Evolutionary conservation across 1,140 invertebrate species (phyloP), one percentile per base, ranked within the genome.

Genomic region (Bathynomus jamesi): DNA sequence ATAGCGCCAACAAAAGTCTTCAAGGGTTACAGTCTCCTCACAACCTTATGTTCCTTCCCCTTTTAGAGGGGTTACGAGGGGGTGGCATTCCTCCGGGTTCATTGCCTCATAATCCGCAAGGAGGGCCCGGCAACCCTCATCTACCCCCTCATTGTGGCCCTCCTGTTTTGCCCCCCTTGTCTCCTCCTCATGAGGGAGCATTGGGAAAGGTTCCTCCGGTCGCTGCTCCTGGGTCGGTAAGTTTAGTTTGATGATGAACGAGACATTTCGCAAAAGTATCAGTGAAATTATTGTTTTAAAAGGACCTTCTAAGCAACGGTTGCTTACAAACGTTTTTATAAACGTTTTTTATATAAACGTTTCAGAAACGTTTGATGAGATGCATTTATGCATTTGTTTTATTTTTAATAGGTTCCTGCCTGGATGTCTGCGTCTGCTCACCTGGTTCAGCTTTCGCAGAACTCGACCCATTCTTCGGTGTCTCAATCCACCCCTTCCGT

Each of bases 41-140:
- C 71, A 84, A 85, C 64, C 81, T 87, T 71, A 85, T 87, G 83
- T 86, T 87, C 73, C 81, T 87, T 61, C 87, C 87, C 25, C 84
- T 87, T 76, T 81, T 87, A 73, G 87, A 88, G 76, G 85, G 86
- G 28, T 69, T 81, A 40, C 70, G 72, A 67, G 79, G 86, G 28
- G 71, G 72, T 4, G 62, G 30, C 31, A 28, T 63, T 62, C 27
- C 61, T 70, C 28, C 80, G 83, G 78, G 83, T 82, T 65, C 53
- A 83, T 17, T 40, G 7, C 17, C 32, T 40, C 32, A 40, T 40
- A 40, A 40, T 40, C 32, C 32, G 7, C 17, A 7, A 17, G 53
- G 63, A 65, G 32, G 67, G 70, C 53, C 74, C 68, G 78, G 53
- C 63, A 79, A 61, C 61, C 78, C 72, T 53, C 78, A 64, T 53